Percentiles rank a stretch among this genome's conserved stretches.
Conservation (phyloP, 2,888 invertebrate species). For the Rhyacophila evoluta region DNA sequence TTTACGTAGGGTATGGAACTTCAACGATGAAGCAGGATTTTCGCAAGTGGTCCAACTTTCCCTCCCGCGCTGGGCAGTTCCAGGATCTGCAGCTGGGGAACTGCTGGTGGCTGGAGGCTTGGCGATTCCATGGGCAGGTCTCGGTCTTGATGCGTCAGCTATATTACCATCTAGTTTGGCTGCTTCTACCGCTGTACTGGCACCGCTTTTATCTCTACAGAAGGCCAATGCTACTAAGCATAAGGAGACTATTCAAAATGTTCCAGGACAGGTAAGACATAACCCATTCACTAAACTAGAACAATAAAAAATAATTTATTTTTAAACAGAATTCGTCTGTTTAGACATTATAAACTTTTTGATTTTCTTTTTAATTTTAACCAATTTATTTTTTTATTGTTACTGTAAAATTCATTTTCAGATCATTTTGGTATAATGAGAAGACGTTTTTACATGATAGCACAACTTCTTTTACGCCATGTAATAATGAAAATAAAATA, state of each 20-base stretch:
- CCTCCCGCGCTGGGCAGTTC: constrained; percentile 74
- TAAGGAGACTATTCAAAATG: constrained; percentile 66
- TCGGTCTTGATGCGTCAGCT: constrained; percentile 23
- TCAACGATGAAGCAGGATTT: constrained; percentile 78
- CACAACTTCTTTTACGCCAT: too few species aligned
- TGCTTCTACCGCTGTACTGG: constrained; percentile 71
- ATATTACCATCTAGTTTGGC: constrained; percentile 58
- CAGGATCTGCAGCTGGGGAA: constrained; percentile 74
- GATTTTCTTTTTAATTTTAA: too few species aligned
- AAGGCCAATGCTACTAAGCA: constrained; percentile 70
- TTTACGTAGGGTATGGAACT: constrained; percentile 73
- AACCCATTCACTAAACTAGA: too few species aligned
- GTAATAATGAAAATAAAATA: too few species aligned
- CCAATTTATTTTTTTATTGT: too few species aligned
- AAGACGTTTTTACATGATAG: too few species aligned
- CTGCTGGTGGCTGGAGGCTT: constrained; percentile 74
- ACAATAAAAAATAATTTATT: too few species aligned
- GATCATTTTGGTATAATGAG: too few species aligned
- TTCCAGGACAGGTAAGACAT: constrained; percentile 70
- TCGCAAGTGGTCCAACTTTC: constrained; percentile 77
- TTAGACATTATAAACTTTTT: too few species aligned
- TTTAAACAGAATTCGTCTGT: too few species aligned
- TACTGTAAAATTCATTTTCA: too few species aligned
- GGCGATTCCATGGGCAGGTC: constrained; percentile 61
- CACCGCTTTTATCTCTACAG: constrained; percentile 70